Evolutionary conservation across 2,113 vertebrate species (phyloP), one percentile per base, ranked within the genome.

Genomic region (Miniopterus natalensis): DNA sequence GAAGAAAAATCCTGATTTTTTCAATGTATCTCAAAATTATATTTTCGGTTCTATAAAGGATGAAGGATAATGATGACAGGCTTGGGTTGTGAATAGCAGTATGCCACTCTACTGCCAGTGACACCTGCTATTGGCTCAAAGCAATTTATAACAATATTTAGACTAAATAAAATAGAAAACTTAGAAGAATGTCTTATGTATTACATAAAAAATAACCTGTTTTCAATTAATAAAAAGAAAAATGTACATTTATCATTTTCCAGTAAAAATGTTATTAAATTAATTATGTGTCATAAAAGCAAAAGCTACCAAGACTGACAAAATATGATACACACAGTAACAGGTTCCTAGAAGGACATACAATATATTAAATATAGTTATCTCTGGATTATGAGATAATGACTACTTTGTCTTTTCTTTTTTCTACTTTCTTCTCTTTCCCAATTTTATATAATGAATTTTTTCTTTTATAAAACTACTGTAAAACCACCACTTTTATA

Each of bases 231-330:
- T 23, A 40, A 53, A 61, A 79, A n/a, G 47, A 68, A 92, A 68
- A 61, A 20, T 53, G 21, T 23, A 70, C 36, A 42, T 49, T 61
- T 59, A 66, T 59, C 27, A 36, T 85, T 51, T 47, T 23, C 27
- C 20, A 40, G n/a, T 65, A 85, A 84, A 92, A 84, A 36, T 59
- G 13, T 51, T 73, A 75, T 55, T 79, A 86, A 71, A 79, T 57
- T 78, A 63, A 68, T 57, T 68, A 81, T n/a, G 5, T 65, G 18
- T 79, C 45, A 92, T 85, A 71, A 85, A 85, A 89, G 71, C 25
- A 51, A 89, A 85, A 90, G n/a, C 42, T 79, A 88, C 45, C 7
- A 73, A 66, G 25, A 80, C 61, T 15, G 89, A 75, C 57, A 27
- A 77, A 45, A 87, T 92, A 81, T 10, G 29, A 90, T 63, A 53